phyloP scores from a whole-genome alignment of 2,113 vertebrate species.

The Pundamilia nyererei region DNA sequence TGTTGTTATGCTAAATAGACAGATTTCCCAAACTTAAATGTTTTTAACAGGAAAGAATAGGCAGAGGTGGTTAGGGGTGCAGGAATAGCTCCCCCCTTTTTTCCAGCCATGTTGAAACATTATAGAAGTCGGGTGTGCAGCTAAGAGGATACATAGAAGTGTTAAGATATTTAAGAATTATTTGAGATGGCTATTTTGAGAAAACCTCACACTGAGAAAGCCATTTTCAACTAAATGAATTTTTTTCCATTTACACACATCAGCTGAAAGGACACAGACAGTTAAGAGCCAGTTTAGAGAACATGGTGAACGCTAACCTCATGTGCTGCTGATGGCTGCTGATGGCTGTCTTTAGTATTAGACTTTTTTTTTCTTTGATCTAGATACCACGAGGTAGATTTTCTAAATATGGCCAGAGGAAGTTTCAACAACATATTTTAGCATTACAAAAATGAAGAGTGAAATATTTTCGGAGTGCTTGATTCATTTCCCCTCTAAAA shows the following conservation, averaged over 20 bases:
- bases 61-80: background rate
- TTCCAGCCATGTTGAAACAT: background rate
- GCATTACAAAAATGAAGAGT: background rate
- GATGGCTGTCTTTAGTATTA: background rate
- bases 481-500: background rate
- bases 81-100: background rate
- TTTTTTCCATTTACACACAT: background rate
- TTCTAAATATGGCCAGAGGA: constrained; percentile 31
- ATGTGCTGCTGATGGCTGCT: background rate
- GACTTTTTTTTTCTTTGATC: background rate
- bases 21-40: background rate
- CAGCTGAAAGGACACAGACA: background rate
- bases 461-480: constrained; percentile 5
- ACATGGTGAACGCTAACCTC: background rate
- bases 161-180: background rate
- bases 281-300: background rate
- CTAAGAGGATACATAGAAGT: background rate
- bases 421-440: background rate
- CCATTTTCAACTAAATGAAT: background rate
- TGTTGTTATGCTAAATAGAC: background rate
- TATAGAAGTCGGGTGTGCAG: fast-evolving
- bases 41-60: background rate
- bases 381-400: constrained; percentile 24
- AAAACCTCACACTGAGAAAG: background rate
- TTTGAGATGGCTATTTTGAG: background rate